Conservation (phyloP, 2,888 invertebrate species). For the Heteromyza rotundicornis region DNA sequence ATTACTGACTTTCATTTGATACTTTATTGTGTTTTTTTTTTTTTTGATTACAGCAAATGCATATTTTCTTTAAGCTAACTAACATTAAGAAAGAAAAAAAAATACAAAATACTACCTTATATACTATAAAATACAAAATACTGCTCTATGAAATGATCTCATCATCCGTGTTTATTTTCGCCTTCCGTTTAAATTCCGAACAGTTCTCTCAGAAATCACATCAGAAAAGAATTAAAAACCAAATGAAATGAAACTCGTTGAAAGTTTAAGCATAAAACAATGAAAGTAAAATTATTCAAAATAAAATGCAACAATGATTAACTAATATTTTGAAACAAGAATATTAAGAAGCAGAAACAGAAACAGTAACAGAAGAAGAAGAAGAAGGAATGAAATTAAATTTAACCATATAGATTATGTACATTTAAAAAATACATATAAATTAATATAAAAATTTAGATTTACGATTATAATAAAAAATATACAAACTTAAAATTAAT, state of each 20-base stretch:
- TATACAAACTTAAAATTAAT: constrained; percentile 34
- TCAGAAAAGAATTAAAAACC: constrained; percentile 7
- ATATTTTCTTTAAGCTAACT: not conserved
- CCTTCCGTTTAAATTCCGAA: constrained; percentile 41
- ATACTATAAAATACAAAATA: constrained; percentile 27
- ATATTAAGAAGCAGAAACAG: not conserved
- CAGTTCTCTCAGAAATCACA: constrained; percentile 6
- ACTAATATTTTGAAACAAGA: not conserved
- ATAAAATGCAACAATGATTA: not conserved
- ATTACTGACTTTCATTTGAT: constrained; percentile 47
- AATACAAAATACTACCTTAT: constrained; percentile 3
- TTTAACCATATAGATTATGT: constrained; percentile 22
- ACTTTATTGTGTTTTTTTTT: too few relatives aligned
- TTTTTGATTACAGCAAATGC: constrained; percentile 19
- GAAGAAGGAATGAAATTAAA: not conserved
- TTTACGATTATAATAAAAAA: constrained; percentile 29
- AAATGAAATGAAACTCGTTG: too few relatives aligned
- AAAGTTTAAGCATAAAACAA: constrained; percentile 8
- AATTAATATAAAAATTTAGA: constrained; percentile 25
- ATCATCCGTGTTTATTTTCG: constrained; percentile 64
- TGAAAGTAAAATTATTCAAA: not conserved
- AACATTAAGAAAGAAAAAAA: constrained; percentile 18
- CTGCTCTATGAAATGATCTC: constrained; percentile 60
- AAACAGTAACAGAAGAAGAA: not conserved
- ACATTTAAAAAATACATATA: constrained; percentile 24